Conservation (phyloP, 2,113 vertebrate genomes). For the Phocoena phocoena region DNA sequence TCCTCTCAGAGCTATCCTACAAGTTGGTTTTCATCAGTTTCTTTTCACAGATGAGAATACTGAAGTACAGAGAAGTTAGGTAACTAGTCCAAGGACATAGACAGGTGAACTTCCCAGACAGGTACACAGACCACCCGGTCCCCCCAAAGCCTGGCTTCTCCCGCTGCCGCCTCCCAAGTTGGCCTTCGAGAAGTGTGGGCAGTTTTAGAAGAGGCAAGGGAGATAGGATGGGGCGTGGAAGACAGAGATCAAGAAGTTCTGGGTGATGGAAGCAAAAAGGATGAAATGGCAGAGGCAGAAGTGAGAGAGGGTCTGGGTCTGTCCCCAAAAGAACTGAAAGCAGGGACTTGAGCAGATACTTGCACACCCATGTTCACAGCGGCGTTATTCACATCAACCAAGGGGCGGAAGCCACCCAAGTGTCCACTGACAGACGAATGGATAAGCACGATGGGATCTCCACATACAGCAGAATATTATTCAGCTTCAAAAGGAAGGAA, state of each 20-base stretch:
- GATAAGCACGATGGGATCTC: neutral
- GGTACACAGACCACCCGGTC: rapidly evolving
- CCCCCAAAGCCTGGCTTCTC: too few species aligned
- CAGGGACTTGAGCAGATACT: neutral
- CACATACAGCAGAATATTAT: rapidly evolving
- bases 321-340: neutral
- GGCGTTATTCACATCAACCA: rapidly evolving
- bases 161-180: rapidly evolving
- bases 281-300: neutral
- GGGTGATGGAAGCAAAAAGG: too few species aligned
- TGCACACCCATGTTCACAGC: too few species aligned
- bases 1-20: neutral
- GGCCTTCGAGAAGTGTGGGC: too few species aligned
- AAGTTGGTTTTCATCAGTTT: neutral
- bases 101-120: neutral
- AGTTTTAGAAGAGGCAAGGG: neutral
- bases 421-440: rapidly evolving
- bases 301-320: too few species aligned
- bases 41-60: neutral
- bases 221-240: neutral
- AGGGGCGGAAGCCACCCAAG: neutral
- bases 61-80: neutral
- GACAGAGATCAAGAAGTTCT: neutral
- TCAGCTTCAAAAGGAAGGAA: neutral
- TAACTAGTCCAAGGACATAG: neutral